Evolutionary conservation across 2,888 invertebrate species (phyloP).

Genomic region (Mechanitis mazaeus): DNA sequence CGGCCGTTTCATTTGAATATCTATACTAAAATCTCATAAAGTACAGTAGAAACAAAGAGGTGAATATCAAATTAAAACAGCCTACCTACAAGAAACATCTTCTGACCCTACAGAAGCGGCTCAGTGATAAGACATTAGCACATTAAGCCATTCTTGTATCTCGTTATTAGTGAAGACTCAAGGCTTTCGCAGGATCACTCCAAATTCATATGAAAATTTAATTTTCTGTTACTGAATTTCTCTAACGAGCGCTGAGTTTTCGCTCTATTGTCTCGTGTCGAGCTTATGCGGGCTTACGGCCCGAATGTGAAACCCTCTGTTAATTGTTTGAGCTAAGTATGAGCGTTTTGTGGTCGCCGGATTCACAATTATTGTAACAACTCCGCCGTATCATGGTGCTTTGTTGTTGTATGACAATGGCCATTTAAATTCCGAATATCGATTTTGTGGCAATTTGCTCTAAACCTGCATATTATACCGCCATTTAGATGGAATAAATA

Average conservation of each 20-base stretch:
- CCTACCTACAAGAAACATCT: slow-evolving; percentile 60
- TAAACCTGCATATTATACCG: slow-evolving; percentile 8
- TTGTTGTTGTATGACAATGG: slow-evolving; percentile 57
- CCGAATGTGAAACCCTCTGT: slow-evolving; percentile 62
- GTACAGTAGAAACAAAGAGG: slow-evolving; percentile 51
- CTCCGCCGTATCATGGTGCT: slow-evolving; percentile 55
- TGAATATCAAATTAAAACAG: slow-evolving; percentile 64
- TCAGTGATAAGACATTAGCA: slow-evolving; percentile 56
- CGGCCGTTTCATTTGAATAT: slow-evolving; percentile 62
- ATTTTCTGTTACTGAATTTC: slow-evolving; percentile 69
- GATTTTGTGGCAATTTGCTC: slow-evolving; percentile 38
- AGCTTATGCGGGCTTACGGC: slow-evolving; percentile 66
- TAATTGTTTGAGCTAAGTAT: slow-evolving; percentile 71
- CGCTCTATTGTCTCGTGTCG: slow-evolving; percentile 62
- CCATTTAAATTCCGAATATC: slow-evolving; percentile 30
- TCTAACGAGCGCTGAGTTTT: slow-evolving; percentile 61
- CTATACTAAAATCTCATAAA: slow-evolving; percentile 55
- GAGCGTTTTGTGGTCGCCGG: slow-evolving; percentile 58
- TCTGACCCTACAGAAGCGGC: slow-evolving; percentile 62
- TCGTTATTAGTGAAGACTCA: slow-evolving; percentile 60
- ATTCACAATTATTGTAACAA: slow-evolving; percentile 67
- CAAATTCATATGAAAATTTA: slow-evolving; percentile 72
- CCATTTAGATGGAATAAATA: slow-evolving; percentile 1
- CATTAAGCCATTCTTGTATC: slow-evolving; percentile 59
- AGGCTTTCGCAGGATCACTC: slow-evolving; percentile 65